Evolutionary conservation across 2,797 vertebrate genomes (phyloP).

Genomic region (Graptemys geographica): DNA sequence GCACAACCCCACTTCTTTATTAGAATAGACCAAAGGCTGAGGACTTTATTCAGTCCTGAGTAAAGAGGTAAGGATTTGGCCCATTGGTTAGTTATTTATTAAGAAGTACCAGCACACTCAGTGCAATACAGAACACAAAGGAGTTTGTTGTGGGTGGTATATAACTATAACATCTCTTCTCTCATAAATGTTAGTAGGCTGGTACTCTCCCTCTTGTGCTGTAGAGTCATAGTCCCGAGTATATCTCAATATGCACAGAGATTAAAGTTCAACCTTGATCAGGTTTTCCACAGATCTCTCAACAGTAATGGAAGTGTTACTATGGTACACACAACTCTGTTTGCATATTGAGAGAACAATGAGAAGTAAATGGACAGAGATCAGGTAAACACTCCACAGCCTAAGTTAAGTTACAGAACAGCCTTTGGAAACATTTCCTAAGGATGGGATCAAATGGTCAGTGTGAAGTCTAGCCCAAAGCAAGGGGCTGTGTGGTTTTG

Average conservation of each 20-base stretch:
- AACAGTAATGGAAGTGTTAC: background rate
- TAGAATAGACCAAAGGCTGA: background rate
- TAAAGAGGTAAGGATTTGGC: background rate
- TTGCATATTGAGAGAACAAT: background rate
- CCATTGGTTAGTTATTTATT: slow-evolving; percentile 12
- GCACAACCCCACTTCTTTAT: slow-evolving; percentile 10
- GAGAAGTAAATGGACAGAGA: slow-evolving; percentile 9
- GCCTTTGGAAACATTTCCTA: slow-evolving; percentile 21
- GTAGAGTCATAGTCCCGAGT: background rate
- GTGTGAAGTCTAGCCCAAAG: background rate
- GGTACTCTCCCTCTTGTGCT: background rate
- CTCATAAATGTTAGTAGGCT: background rate
- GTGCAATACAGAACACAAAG: background rate
- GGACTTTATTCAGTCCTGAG: background rate
- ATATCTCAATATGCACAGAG: background rate
- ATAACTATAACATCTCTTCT: background rate
- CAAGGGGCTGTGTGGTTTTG: background rate
- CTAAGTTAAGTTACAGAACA: background rate
- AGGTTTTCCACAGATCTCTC: background rate
- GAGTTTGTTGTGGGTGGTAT: background rate
- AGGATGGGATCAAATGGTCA: background rate
- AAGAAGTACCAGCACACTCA: slow-evolving; percentile 13
- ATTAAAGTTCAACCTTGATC: background rate
- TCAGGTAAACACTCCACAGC: background rate
- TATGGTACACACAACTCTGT: slow-evolving; percentile 7